Percentiles rank a stretch among this genome's conserved stretches.
These are phyloP conservation scores for Leptura quadrifasciata DNA, from an alignment of 2,888 invertebrate genomes.

Conservation along the genomic window DNA sequence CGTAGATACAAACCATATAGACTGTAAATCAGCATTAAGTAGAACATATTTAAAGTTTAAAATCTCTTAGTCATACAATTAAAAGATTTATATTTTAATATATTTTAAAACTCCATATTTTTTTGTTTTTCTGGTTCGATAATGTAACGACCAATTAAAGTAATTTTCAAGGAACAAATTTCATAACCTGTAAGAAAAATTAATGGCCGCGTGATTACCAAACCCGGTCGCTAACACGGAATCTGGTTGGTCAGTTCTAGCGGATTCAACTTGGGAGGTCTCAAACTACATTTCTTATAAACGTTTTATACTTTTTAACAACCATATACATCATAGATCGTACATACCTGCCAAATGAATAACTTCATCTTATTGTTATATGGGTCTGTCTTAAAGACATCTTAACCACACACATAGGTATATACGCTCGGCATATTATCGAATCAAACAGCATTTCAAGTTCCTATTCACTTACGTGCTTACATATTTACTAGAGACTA, in stretches of 20 bases:
- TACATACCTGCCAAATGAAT: conserved; percentile 59
- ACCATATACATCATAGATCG: conserved; percentile 65
- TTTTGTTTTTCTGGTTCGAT: not conserved
- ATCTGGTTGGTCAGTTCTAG: conserved; percentile 59
- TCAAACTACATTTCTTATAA: conserved; percentile 68
- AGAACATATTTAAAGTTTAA: no score
- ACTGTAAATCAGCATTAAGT: no score
- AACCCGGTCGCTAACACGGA: conserved; percentile 50
- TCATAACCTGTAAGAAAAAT: conserved; percentile 30
- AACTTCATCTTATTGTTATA: conserved; percentile 53
- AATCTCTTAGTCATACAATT: no score
- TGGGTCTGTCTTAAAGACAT: conserved; percentile 26
- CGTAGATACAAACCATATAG: no score
- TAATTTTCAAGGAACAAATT: conserved; percentile 6
- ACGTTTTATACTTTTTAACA: conserved; percentile 66
- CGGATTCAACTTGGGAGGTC: conserved; percentile 70
- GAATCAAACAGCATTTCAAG: not conserved
- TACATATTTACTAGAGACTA: not conserved
- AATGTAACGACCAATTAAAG: conserved; percentile 1
- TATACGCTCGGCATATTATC: not conserved
- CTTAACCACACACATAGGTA: conserved; percentile 12
- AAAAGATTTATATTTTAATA: not conserved
- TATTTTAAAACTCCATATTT: not conserved
- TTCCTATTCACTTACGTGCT: no score
- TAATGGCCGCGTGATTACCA: conserved; percentile 52